A percentile compares a stretch with the other conserved stretches of the same genome.
These are phyloP conservation scores for Drosophila bocqueti DNA, from an alignment of 1,140 invertebrate species.

Conservation along the genomic window DNA sequence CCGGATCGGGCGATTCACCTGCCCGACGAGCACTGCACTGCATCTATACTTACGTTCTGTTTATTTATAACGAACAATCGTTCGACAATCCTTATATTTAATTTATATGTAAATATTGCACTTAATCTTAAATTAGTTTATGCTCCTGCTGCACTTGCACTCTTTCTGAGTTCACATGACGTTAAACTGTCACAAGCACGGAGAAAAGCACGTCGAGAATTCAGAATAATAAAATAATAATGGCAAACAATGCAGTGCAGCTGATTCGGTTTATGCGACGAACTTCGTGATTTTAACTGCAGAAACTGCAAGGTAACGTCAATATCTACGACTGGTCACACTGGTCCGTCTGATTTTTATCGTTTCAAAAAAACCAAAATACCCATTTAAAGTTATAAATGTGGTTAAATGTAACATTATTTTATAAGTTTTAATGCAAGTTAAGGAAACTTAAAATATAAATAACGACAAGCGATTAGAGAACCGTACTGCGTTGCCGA, in stretches of 20 bases:
- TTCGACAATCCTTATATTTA: slow-evolving; percentile 29
- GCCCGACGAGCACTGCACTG: slow-evolving; percentile 7
- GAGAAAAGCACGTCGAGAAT: background rate
- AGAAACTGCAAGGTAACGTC: background rate
- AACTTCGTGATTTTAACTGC: too few relatives aligned
- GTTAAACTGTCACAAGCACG: background rate
- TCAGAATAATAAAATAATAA: slow-evolving; percentile 19
- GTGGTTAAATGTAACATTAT: background rate
- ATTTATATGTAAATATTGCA: slow-evolving; percentile 40
- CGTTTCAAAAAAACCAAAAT: background rate
- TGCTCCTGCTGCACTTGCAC: slow-evolving; percentile 21
- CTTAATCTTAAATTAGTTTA: slow-evolving; percentile 29
- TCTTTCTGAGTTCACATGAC: slow-evolving; percentile 31
- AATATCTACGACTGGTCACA: background rate
- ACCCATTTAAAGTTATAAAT: background rate
- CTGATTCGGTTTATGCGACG: slow-evolving; percentile 12
- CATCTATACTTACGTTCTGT: slow-evolving; percentile 36
- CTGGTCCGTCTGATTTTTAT: background rate
- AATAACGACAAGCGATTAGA: background rate
- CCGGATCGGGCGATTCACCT: slow-evolving; percentile 11
- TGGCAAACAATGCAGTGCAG: slow-evolving; percentile 10
- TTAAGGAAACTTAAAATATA: background rate
- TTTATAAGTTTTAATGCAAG: background rate
- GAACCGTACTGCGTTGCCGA: background rate
- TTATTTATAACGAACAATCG: slow-evolving; percentile 37